These are phyloP conservation scores for Ellobius talpinus DNA, from an alignment of 2,113 vertebrate genomes.

Conservation along the genomic window DNA sequence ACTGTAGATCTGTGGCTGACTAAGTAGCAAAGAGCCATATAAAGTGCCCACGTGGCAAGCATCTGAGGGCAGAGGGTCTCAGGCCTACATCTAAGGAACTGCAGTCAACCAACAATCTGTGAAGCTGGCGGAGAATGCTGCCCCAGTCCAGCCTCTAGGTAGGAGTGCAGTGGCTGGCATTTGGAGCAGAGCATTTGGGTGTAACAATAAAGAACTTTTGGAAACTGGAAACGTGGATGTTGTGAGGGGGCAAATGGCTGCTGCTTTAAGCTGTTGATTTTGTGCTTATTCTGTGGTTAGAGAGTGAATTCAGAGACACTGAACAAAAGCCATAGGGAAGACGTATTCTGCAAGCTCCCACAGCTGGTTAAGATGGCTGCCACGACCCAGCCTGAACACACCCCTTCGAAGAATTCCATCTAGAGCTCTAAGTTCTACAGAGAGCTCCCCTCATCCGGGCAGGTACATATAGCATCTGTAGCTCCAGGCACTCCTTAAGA, in stretches of 20 bases:
- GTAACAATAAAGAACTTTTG: background rate
- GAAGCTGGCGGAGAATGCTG: background rate
- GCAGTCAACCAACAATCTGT: background rate
- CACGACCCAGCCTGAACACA: background rate
- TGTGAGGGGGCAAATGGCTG: background rate
- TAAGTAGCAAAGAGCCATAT: background rate
- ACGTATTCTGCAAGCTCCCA: background rate
- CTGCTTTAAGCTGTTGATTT: background rate
- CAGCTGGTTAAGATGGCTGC: background rate
- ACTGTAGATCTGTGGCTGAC: background rate
- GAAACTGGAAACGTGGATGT: background rate
- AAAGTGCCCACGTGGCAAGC: background rate
- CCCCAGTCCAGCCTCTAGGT: background rate
- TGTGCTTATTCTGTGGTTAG: background rate
- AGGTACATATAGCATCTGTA: background rate
- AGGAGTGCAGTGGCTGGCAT: background rate
- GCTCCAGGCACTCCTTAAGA: slow-evolving; percentile 21
- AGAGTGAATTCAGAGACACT: background rate
- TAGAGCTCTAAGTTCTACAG: background rate
- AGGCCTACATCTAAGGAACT: background rate
- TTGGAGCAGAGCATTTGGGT: background rate
- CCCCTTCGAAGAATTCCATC: background rate
- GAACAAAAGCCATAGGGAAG: background rate
- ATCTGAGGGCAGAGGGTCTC: background rate
- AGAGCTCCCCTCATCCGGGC: background rate